Evolutionary conservation across 2,888 invertebrate species (phyloP), one percentile per base, ranked within the genome.

Genomic region (Dicycla oo): DNA sequence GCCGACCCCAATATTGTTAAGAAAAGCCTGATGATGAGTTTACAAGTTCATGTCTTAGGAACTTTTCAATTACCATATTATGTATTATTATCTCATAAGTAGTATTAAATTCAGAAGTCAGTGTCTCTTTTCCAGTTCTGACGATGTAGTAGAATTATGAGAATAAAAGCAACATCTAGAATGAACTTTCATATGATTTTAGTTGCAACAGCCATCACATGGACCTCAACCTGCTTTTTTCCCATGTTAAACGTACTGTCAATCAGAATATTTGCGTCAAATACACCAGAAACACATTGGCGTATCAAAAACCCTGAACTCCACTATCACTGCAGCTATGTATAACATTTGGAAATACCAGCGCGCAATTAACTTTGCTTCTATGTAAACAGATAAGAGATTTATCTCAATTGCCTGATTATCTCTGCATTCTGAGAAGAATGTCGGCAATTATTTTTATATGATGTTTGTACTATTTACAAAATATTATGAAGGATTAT

Each of bases 221-320:
- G 13, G 26, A n/a, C 10, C 15, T 26, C 5, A 54, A 23, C 20
- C 2, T 18, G 11, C 3, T 49, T n/a, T 10, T 54, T 43, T 43
- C 5, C 6, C 26, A 15, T 18, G 1, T n/a, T 20, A 8, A 20
- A 15, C 6, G 6, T 38, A 60, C 23, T 11, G 7, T 61, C 13
- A 69, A 45, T 38, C 5, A n/a, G 20, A 61, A 34, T 51, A 60
- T 69, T 54, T 40, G 13, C n/a, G 26, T 47, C 13, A 53, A 58
- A 47, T 26, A 11, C 0, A 34, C 60, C 20, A 56, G 3, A 61
- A 43, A 34, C 13, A 61, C 49, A 61, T 57, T 51, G 53, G 30
- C n/a, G 0, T 75, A 74, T 75, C 58, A 34, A 23, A n/a, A 58
- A 53, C 62, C 62, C 47, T 77, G 77, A 73, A 77, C 77, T 67